Evolutionary conservation across 2,113 vertebrate genomes (phyloP).

Genomic region (Saccopteryx bilineata): DNA sequence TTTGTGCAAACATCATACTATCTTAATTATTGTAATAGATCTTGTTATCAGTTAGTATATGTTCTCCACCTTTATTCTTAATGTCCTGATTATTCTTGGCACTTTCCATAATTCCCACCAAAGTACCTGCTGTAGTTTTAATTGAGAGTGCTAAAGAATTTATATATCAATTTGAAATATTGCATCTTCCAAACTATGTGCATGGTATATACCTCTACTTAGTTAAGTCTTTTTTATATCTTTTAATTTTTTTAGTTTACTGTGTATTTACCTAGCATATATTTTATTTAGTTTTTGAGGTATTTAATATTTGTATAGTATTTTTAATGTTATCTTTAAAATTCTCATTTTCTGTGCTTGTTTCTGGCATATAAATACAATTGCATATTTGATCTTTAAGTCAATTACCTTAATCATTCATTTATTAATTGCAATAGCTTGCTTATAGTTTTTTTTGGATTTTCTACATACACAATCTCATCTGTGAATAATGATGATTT

Average conservation of each 20-base stretch:
- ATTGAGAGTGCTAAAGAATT: neutral
- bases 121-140: neutral
- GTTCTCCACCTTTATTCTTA: neutral
- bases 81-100: neutral
- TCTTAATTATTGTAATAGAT: neutral
- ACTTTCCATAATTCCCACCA: neutral
- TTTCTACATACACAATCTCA: constrained; percentile 4
- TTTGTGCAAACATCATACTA: neutral
- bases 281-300: neutral
- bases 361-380: constrained; percentile 7
- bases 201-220: neutral
- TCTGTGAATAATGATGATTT: constrained; percentile 27
- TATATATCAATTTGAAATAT: neutral
- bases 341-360: constrained; percentile 1
- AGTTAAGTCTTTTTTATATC: constrained; percentile 18
- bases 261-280: neutral
- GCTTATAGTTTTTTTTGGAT: neutral
- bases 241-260: neutral
- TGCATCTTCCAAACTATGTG: neutral
- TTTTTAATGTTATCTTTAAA: neutral
- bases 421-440: constrained; percentile 1
- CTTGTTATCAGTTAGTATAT: neutral
- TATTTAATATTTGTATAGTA: constrained; percentile 19
- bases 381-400: neutral
- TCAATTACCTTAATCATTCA: constrained; percentile 16